phyloP scores from a whole-genome alignment of 2,113 vertebrate genomes.

The Centropus unirufus region DNA sequence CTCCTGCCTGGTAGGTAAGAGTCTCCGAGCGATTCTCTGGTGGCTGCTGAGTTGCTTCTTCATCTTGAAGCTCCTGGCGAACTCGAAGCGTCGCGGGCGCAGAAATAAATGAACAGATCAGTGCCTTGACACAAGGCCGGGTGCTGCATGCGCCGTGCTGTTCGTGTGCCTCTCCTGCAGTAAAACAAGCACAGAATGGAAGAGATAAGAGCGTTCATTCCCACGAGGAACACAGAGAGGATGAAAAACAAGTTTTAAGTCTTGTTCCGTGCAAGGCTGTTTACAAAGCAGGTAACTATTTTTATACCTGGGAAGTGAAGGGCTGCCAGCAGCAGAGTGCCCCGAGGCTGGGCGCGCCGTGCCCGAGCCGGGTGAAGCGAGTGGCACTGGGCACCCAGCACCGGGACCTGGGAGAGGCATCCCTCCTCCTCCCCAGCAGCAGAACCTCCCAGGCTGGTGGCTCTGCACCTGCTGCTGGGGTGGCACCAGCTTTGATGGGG shows the following conservation, averaged over 20 bases:
- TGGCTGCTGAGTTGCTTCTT: slow-evolving; percentile 9
- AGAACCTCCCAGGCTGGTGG: neutral
- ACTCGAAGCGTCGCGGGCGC: neutral
- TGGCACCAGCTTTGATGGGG: neutral
- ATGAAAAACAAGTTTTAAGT: neutral
- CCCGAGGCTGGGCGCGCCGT: neutral
- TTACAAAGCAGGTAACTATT: slow-evolving; percentile 36
- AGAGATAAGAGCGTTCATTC: neutral
- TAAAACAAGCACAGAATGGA: neutral
- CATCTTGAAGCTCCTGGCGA: neutral
- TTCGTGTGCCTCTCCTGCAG: neutral
- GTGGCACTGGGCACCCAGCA: neutral
- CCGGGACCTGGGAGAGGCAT: accelerated
- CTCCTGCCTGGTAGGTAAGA: neutral
- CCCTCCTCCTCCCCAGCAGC: neutral
- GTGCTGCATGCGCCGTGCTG: neutral
- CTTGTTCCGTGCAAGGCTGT: neutral
- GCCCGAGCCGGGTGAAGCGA: neutral
- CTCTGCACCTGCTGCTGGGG: neutral
- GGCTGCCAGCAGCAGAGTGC: neutral
- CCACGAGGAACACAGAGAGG: neutral
- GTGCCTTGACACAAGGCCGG: neutral
- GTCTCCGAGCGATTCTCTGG: neutral
- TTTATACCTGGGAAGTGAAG: slow-evolving; percentile 39
- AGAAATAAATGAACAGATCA: neutral